Evolutionary conservation across 2,888 invertebrate genomes (phyloP), one percentile per base, ranked within the genome.

Genomic region (Pterobdella sp.): DNA sequence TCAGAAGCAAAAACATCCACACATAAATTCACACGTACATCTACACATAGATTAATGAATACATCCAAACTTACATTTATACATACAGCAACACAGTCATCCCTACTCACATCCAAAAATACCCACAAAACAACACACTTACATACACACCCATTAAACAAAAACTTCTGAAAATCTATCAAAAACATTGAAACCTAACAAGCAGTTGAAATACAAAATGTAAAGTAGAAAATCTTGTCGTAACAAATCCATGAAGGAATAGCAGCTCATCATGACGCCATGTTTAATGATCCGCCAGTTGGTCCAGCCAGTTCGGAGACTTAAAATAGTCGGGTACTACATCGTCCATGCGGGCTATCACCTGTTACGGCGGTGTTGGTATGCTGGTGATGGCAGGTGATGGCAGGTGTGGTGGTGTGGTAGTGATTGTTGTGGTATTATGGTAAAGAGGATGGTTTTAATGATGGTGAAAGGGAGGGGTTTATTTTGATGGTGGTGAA

Each of bases 291-390:
- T 83, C 82, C 10, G 81, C 95, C 83, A 98, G 89, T 86, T 95
- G 94, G 85, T 97, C 96, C 86, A 98, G 90, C 88, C 98, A 98
- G 88, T 96, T 95, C 79, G 96, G 94, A 82, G 94, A 93, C 86
- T 98, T 98, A 89, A 99, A 98, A 88, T 94, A 97, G 85, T 98
- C 98, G 79, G 98, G 98, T 81, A 99, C 93, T 78, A 92, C 91
- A 86, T 97, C 97, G 87, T 99, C 98, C 86, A 98, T 88, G 84
- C 97, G 90, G 81, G 96, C 95, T 86, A 99, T 99, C 82, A 99
- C 91, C 82, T 98, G 99, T 89, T 99, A 99, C 86, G n/a, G n/a
- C n/a, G n/a, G n/a, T n/a, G n/a, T n/a, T n/a, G n/a, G n/a, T n/a
- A n/a, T n/a, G n/a, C n/a, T n/a, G n/a, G n/a, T n/a, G n/a, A n/a